A percentile compares a stretch with the other conserved stretches of the same genome.
Conservation (phyloP, 1,140 invertebrate genomes). For the Sycobia sp. region DNA sequence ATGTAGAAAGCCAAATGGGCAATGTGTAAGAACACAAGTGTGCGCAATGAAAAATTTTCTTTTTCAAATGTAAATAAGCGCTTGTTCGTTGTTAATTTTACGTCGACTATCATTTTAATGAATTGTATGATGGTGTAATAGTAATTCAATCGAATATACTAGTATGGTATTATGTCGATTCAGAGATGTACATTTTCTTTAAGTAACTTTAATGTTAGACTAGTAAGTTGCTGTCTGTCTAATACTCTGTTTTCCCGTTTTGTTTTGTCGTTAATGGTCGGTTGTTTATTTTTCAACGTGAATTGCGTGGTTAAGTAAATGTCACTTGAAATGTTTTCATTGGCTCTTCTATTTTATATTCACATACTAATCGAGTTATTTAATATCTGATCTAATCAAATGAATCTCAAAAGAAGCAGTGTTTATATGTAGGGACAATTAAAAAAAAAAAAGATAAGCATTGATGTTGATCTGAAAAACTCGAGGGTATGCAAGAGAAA, state of each 20-base stretch:
- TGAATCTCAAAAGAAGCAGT: slow-evolving; percentile 33
- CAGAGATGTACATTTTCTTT: slow-evolving; percentile 32
- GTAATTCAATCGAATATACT: slow-evolving; percentile 17
- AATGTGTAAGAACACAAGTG: slow-evolving; percentile 1
- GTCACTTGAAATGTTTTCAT: not conserved
- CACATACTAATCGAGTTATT: slow-evolving; percentile 10
- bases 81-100: slow-evolving; percentile 34
- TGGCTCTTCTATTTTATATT: slow-evolving; percentile 13
- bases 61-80: slow-evolving; percentile 33
- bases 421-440: slow-evolving; percentile 27
- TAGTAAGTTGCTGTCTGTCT: slow-evolving; percentile 32
- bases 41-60: slow-evolving; percentile 8
- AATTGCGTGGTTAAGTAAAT: slow-evolving; percentile 3
- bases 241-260: slow-evolving; percentile 34
- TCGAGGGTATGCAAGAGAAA: not conserved
- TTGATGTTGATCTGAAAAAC: slow-evolving; percentile 17
- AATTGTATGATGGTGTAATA: slow-evolving; percentile 6
- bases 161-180: slow-evolving; percentile 19
- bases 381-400: slow-evolving; percentile 20
- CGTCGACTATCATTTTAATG: slow-evolving; percentile 25
- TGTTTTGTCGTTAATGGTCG: slow-evolving; percentile 9
- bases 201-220: slow-evolving; percentile 33
- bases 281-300: slow-evolving; percentile 8
- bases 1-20: slow-evolving; percentile 10
- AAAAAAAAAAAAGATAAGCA: slow-evolving; percentile 13